Evolutionary conservation across 2,113 vertebrate genomes (phyloP).

Genomic region (Lynx canadensis): DNA sequence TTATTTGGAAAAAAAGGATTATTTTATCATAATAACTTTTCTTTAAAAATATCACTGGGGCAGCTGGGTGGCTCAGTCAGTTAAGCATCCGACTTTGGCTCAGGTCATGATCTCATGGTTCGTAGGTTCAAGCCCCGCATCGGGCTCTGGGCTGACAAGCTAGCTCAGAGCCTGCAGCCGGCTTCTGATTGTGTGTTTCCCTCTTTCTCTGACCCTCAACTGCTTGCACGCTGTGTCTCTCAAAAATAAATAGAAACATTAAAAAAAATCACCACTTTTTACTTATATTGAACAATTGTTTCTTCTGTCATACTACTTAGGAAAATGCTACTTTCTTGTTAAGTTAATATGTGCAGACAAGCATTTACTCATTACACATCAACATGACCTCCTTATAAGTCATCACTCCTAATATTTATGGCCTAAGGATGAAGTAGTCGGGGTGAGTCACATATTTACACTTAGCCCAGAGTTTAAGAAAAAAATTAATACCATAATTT

Average conservation of each 20-base stretch:
- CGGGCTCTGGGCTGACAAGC: too few relatives aligned
- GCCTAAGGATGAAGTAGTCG: slow-evolving; percentile 58
- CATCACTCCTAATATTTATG: slow-evolving; percentile 74
- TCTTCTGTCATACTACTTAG: background rate
- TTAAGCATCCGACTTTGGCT: too few relatives aligned
- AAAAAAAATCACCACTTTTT: background rate
- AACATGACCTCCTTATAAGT: slow-evolving; percentile 41
- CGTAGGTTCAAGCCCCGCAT: too few relatives aligned
- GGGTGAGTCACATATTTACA: slow-evolving; percentile 83
- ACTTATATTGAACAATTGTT: background rate
- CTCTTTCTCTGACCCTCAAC: too few relatives aligned
- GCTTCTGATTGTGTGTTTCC: too few relatives aligned
- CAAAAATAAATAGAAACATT: too few relatives aligned
- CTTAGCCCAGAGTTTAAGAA: slow-evolving; percentile 69
- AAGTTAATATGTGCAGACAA: slow-evolving; percentile 69
- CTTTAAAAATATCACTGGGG: background rate
- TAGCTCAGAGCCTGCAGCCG: too few relatives aligned
- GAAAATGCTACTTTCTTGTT: slow-evolving; percentile 25
- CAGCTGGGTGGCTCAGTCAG: too few relatives aligned
- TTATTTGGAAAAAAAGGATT: background rate
- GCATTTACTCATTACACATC: slow-evolving; percentile 28
- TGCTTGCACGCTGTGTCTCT: too few relatives aligned
- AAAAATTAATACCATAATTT: slow-evolving; percentile 60
- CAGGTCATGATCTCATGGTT: too few relatives aligned
- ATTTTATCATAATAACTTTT: slow-evolving; percentile 33